These are phyloP conservation scores for Ruditapes philippinarum DNA, from an alignment of 1,140 invertebrate genomes.

Conservation along the genomic window DNA sequence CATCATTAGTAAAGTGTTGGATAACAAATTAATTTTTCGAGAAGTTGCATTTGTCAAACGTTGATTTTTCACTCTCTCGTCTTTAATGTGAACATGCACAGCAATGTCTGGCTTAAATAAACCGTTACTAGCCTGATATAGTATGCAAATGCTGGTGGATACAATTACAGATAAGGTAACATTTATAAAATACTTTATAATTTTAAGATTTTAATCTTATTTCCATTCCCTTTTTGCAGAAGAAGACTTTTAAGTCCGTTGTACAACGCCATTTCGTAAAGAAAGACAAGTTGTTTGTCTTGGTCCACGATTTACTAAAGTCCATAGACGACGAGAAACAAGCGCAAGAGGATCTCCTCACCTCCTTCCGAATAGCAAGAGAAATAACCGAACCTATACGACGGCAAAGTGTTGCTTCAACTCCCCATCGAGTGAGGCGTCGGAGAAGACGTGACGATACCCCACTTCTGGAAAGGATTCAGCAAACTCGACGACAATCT, in stretches of 20 bases:
- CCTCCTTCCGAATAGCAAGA: background rate
- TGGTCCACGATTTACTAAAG: background rate
- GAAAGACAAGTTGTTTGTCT: background rate
- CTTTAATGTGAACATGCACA: no score
- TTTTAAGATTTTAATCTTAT: no score
- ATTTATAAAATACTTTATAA: no score
- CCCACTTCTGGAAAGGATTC: background rate
- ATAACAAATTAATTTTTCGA: no score
- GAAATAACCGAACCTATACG: background rate
- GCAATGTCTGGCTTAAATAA: no score
- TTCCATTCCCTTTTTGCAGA: conserved; percentile 8
- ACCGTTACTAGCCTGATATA: no score
- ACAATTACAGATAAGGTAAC: no score
- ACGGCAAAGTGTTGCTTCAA: no score
- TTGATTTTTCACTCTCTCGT: no score
- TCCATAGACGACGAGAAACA: conserved; percentile 29
- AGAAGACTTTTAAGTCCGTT: conserved; percentile 7
- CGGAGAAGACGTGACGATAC: background rate
- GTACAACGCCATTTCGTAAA: conserved; percentile 25
- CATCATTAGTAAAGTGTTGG: no score
- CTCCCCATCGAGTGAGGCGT: background rate
- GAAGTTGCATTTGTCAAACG: no score
- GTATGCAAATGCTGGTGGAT: no score
- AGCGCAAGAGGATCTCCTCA: conserved; percentile 5
- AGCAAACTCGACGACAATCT: background rate